A percentile compares a stretch with the other conserved stretches of the same genome.
These are phyloP conservation scores for Sus cebifrons DNA, from an alignment of 2,797 vertebrate species.

Conservation along the genomic window DNA sequence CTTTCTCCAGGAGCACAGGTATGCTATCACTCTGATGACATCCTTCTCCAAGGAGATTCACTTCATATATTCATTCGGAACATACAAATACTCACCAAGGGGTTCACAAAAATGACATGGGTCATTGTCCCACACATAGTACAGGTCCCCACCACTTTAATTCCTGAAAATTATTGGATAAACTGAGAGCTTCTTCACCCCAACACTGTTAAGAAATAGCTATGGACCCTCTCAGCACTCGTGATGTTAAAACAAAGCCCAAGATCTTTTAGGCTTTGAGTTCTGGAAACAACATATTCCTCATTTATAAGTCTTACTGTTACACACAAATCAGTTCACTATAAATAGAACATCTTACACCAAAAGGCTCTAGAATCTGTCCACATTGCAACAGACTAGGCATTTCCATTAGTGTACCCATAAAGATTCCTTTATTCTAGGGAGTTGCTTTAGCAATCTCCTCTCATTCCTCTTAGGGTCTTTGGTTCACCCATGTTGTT, in stretches of 20 bases:
- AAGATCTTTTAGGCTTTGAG: not conserved
- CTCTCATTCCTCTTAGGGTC: not conserved
- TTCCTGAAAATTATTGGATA: not conserved
- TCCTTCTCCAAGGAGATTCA: not conserved
- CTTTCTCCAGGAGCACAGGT: not conserved
- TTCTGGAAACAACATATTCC: not conserved
- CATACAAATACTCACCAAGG: not conserved
- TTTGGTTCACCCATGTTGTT: not conserved
- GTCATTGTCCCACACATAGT: not conserved
- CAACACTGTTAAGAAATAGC: not conserved
- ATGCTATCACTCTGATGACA: not conserved
- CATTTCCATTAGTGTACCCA: not conserved
- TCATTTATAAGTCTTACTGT: slow-evolving; percentile 39
- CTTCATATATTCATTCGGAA: not conserved
- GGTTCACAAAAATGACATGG: not conserved
- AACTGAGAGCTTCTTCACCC: not conserved
- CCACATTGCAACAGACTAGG: not conserved
- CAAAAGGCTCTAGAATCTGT: not conserved
- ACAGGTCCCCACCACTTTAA: not conserved
- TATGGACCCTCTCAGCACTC: not conserved
- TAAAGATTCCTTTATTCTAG: not conserved
- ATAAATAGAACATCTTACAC: not conserved
- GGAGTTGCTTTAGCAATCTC: not conserved
- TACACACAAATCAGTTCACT: not conserved
- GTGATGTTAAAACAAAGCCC: not conserved